A percentile compares a stretch with the other conserved stretches of the same genome.
These are phyloP conservation scores for Drosophila funebris DNA, from an alignment of 1,140 invertebrate genomes.

Conservation along the genomic window DNA sequence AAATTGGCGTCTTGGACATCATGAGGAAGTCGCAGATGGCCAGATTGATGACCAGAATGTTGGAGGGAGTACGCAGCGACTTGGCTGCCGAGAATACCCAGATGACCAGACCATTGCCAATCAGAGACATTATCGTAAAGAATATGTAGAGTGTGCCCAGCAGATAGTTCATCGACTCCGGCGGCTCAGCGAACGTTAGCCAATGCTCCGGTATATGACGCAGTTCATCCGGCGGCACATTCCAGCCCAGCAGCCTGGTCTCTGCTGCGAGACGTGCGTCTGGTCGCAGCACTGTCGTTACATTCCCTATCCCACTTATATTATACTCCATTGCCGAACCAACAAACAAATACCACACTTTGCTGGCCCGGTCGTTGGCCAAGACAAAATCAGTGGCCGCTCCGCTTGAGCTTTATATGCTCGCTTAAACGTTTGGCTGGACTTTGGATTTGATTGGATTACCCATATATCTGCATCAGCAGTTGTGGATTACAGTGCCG, in stretches of 20 bases:
- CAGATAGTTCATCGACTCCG: conserved; percentile 92
- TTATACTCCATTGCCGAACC: conserved; percentile 57
- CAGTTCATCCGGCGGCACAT: conserved; percentile 90
- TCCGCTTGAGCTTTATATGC: conserved; percentile 37
- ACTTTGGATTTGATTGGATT: too few species aligned
- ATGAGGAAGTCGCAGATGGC: conserved; percentile 95
- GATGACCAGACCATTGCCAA: conserved; percentile 95
- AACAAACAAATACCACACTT: background rate
- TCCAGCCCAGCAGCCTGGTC: conserved; percentile 89
- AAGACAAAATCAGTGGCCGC: conserved; percentile 62
- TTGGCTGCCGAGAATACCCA: conserved; percentile 93
- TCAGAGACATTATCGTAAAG: conserved; percentile 90
- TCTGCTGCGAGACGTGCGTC: conserved; percentile 69
- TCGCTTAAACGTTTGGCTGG: background rate
- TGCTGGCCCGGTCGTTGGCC: conserved; percentile 49
- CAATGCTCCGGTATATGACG: conserved; percentile 92
- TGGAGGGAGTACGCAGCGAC: conserved; percentile 94
- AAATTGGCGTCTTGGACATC: conserved; percentile 92
- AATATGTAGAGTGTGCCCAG: conserved; percentile 92
- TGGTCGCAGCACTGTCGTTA: conserved; percentile 64
- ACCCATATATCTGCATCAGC: conserved; percentile 35
- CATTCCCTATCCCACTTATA: conserved; percentile 53
- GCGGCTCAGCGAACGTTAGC: conserved; percentile 91
- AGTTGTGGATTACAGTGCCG: conserved; percentile 48
- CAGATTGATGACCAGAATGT: conserved; percentile 94